Conservation (phyloP, 2,888 invertebrate species). For the Dynastes maya region DNA sequence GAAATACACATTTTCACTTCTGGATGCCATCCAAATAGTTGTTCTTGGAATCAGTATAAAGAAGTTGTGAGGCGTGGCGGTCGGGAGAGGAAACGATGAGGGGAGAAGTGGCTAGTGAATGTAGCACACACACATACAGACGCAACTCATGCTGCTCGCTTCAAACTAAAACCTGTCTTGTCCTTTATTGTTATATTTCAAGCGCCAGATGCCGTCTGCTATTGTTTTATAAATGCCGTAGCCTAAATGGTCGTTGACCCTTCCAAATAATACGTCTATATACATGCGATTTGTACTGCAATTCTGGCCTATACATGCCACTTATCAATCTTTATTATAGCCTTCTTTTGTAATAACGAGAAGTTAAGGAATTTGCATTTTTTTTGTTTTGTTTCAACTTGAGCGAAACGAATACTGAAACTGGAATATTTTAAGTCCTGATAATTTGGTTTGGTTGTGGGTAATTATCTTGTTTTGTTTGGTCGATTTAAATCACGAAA, state of each 20-base stretch:
- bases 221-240: slow-evolving; percentile 55
- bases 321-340: slow-evolving; percentile 23
- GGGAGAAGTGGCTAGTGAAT: slow-evolving; percentile 48
- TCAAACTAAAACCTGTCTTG: slow-evolving; percentile 51
- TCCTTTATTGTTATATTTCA: slow-evolving; percentile 52
- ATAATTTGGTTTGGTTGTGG: too few relatives aligned
- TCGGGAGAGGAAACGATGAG: slow-evolving; percentile 31
- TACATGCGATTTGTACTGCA: slow-evolving; percentile 8
- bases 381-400: not conserved
- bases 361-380: slow-evolving; percentile 19
- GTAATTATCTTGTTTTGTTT: too few relatives aligned
- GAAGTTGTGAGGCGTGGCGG: slow-evolving; percentile 32
- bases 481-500: too few relatives aligned
- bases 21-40: slow-evolving; percentile 51
- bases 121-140: slow-evolving; percentile 45
- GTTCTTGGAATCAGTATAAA: slow-evolving; percentile 50
- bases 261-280: slow-evolving; percentile 40
- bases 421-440: too few relatives aligned
- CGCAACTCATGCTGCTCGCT: slow-evolving; percentile 30
- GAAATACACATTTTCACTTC: slow-evolving; percentile 50
- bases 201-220: slow-evolving; percentile 54
- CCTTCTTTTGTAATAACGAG: slow-evolving; percentile 20
- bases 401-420: not conserved
- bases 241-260: slow-evolving; percentile 55
- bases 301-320: not conserved